Conservation (phyloP, 2,113 vertebrate genomes). For the Alligator mississippiensis region DNA sequence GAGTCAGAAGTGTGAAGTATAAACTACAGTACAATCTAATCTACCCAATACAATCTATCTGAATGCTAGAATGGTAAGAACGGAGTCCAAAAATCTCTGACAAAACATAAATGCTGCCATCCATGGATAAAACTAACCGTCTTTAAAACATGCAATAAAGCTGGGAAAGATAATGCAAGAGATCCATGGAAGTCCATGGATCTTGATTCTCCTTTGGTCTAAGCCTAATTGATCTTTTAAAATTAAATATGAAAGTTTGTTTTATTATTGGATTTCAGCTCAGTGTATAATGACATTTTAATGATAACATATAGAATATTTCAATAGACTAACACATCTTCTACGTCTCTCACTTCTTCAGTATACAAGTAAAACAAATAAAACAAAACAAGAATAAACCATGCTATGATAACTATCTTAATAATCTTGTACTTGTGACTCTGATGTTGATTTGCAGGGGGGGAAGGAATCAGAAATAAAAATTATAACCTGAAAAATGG, state of each 20-base stretch:
- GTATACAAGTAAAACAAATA: too few species aligned
- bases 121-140: fast-evolving
- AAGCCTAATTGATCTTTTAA: not conserved
- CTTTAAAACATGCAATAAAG: not conserved
- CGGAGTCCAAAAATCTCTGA: not conserved
- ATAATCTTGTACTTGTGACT: too few species aligned
- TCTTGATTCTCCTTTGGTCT: not conserved
- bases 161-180: not conserved
- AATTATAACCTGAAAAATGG: too few species aligned
- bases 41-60: not conserved
- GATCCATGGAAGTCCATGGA: not conserved
- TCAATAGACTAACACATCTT: too few species aligned
- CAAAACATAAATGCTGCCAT: not conserved
- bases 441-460: too few species aligned
- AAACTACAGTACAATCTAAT: not conserved
- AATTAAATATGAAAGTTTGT: not conserved
- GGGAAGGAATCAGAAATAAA: too few species aligned
- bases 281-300: too few species aligned
- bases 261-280: too few species aligned
- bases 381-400: too few species aligned
- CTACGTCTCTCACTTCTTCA: too few species aligned
- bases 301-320: too few species aligned
- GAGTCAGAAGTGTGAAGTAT: not conserved
- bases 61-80: not conserved
- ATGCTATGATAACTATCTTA: too few species aligned